Conservation (phyloP, 2,113 vertebrate genomes). For the Triplophysa siluroides region DNA sequence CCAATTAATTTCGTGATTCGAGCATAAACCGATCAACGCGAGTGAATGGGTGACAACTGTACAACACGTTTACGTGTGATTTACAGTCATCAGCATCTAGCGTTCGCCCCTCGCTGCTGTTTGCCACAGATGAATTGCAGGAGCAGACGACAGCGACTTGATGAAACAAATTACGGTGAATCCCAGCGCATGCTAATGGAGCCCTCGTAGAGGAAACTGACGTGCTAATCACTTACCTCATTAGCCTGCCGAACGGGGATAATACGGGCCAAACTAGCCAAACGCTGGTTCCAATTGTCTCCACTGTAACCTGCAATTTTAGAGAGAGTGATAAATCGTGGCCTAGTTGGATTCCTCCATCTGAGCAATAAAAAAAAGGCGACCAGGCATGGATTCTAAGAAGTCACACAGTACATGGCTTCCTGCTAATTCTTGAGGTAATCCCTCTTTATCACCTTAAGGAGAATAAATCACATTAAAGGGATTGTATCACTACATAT, state of each 20-base stretch:
- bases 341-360: neutral
- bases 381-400: neutral
- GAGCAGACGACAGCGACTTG: neutral
- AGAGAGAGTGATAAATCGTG: constrained; percentile 43
- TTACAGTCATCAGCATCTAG: constrained; percentile 12
- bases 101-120: constrained; percentile 53
- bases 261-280: constrained; percentile 52
- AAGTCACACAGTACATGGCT: constrained; percentile 39
- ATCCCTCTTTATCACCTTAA: constrained; percentile 78
- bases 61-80: neutral
- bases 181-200: constrained; percentile 59
- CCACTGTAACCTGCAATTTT: neutral
- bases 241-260: constrained; percentile 67
- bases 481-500: constrained; percentile 71
- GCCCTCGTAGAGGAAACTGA: constrained; percentile 58
- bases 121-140: constrained; percentile 53
- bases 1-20: neutral
- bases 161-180: constrained; percentile 50
- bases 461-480: constrained; percentile 73
- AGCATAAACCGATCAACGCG: neutral
- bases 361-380: neutral
- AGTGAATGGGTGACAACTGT: neutral
- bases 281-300: constrained; percentile 43
- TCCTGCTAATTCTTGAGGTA: constrained; percentile 72
- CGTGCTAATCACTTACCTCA: constrained; percentile 73